These are phyloP conservation scores for Dendrocincla tyrannina DNA, from an alignment of 2,797 vertebrate genomes.

Conservation along the genomic window DNA sequence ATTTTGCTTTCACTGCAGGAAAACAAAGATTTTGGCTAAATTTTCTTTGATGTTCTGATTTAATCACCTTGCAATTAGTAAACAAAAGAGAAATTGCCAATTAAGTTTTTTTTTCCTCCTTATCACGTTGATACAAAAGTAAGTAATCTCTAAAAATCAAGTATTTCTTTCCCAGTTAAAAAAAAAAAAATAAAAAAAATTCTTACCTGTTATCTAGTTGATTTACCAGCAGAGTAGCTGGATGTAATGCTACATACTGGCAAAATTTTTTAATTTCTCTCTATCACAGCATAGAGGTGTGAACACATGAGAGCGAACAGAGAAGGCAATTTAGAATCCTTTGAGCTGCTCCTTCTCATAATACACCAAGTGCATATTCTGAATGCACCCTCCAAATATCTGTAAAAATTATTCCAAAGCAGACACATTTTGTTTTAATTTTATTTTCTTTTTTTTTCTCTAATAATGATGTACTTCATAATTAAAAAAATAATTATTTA, in stretches of 20 bases:
- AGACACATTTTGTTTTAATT: not conserved
- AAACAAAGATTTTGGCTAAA: conserved; percentile 43
- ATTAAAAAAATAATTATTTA: not conserved
- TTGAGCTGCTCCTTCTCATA: not conserved
- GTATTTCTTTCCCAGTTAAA: not conserved
- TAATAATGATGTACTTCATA: not conserved
- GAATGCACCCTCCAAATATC: not conserved
- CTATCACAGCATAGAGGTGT: not conserved
- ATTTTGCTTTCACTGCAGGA: conserved; percentile 21
- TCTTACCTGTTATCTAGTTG: not conserved
- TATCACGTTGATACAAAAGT: not conserved
- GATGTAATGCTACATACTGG: not conserved
- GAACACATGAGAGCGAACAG: not conserved
- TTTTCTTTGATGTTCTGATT: conserved; percentile 10
- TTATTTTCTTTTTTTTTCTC: not conserved
- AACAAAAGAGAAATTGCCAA: not conserved
- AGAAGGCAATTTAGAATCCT: not conserved
- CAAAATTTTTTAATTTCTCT: not conserved
- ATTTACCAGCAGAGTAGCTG: not conserved
- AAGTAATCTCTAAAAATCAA: not conserved
- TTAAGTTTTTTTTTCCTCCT: not conserved
- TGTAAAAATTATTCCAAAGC: not conserved
- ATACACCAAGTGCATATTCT: not conserved
- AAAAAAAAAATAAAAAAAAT: not conserved
- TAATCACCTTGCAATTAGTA: not conserved